These are phyloP conservation scores for Pithys albifrons DNA, from an alignment of 2,113 vertebrate species.

Conservation along the genomic window DNA sequence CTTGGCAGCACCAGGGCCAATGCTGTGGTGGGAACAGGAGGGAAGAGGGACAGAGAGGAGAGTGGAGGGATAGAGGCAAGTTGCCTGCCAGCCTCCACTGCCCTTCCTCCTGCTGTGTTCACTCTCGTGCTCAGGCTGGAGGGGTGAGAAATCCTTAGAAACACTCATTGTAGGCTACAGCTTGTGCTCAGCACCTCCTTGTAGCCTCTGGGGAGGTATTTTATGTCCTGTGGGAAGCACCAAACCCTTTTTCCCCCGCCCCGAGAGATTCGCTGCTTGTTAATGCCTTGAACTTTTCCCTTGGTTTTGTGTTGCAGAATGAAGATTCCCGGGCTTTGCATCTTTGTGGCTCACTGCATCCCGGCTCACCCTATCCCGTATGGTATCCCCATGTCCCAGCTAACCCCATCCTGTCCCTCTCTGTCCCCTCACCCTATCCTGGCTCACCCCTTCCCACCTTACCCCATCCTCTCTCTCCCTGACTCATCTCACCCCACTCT, in stretches of 20 bases:
- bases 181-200: not conserved
- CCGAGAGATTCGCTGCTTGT: not conserved
- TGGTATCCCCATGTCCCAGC: too few species aligned
- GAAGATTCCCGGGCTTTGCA: not conserved
- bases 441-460: too few species aligned
- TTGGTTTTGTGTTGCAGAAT: not conserved
- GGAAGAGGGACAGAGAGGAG: not conserved
- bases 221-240: not conserved
- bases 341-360: not conserved
- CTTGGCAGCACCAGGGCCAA: not conserved
- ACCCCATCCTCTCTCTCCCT: not conserved
- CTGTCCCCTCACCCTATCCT: not conserved
- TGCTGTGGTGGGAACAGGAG: not conserved
- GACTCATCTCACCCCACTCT: not conserved
- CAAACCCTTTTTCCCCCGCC: not conserved
- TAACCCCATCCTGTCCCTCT: not conserved
- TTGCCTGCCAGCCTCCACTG: not conserved
- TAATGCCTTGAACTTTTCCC: not conserved
- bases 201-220: not conserved
- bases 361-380: not conserved
- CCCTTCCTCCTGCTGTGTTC: not conserved
- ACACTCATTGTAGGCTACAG: rapidly evolving
- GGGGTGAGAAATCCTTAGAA: not conserved
- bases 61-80: not conserved
- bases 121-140: rapidly evolving